Conservation (phyloP, 2,888 invertebrate species). For the Dicroscelio sp. region DNA sequence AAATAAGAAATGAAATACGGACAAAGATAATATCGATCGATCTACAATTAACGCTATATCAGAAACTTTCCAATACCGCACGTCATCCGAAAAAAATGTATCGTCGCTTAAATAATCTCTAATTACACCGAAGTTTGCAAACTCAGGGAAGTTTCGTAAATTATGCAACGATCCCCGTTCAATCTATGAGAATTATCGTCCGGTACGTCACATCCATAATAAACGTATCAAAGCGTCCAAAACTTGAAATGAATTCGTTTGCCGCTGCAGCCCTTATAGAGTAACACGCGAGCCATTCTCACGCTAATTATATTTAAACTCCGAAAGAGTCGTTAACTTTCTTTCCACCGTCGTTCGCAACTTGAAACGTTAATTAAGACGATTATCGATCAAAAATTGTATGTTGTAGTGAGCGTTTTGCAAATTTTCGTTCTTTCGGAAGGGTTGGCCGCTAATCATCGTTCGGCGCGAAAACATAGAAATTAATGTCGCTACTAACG, state of each 20-base stretch:
- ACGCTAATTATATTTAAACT: conserved; percentile 72
- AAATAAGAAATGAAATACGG: too few relatives aligned
- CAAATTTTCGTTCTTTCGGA: conserved; percentile 38
- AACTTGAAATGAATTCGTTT: conserved; percentile 73
- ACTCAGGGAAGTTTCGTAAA: conserved; percentile 48
- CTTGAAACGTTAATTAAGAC: conserved; percentile 66
- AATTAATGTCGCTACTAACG: not conserved
- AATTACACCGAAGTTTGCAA: conserved; percentile 52
- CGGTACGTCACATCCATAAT: conserved; percentile 68
- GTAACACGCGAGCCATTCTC: conserved; percentile 65
- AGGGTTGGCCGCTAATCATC: not conserved
- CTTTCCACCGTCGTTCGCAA: conserved; percentile 30
- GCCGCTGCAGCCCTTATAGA: conserved; percentile 40
- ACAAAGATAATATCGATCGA: not conserved
- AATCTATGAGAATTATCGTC: conserved; percentile 61
- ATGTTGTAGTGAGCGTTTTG: conserved; percentile 13
- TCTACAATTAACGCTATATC: conserved; percentile 27
- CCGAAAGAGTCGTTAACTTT: conserved; percentile 67
- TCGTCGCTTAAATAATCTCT: conserved; percentile 36
- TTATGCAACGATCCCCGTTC: conserved; percentile 56
- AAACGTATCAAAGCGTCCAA: conserved; percentile 63
- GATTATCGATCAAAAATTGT: conserved; percentile 67
- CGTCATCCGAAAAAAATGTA: conserved; percentile 43
- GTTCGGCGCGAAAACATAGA: not conserved
- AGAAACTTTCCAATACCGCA: conserved; percentile 19